phyloP scores from a whole-genome alignment of 2,797 vertebrate species.

The Enteromius radiatus region DNA sequence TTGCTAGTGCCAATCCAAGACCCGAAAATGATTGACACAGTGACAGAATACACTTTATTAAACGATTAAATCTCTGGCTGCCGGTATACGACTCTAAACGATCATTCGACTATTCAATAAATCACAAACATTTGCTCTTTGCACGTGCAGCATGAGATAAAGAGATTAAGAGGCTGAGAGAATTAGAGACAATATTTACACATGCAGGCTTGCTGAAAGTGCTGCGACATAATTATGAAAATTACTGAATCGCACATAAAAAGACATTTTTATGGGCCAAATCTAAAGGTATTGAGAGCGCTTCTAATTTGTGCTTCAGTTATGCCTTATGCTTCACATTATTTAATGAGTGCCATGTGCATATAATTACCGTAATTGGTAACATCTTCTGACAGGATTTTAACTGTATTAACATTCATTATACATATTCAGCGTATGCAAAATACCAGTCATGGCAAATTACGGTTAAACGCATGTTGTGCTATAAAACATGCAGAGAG shows the following conservation, averaged over 20 bases:
- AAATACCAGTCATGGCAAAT: slow-evolving; percentile 58
- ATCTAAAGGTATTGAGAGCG: slow-evolving; percentile 56
- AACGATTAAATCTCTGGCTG: slow-evolving; percentile 31
- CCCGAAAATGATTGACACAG: background rate
- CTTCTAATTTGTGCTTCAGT: slow-evolving; percentile 58
- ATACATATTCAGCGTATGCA: slow-evolving; percentile 71
- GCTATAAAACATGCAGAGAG: slow-evolving; percentile 17
- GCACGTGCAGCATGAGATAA: slow-evolving; percentile 23
- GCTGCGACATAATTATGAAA: slow-evolving; percentile 39
- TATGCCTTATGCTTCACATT: slow-evolving; percentile 61
- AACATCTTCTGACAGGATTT: slow-evolving; percentile 67
- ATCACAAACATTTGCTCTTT: slow-evolving; percentile 51
- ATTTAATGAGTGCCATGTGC: slow-evolving; percentile 67
- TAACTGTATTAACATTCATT: slow-evolving; percentile 68
- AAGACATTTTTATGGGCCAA: slow-evolving; percentile 51
- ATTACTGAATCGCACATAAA: slow-evolving; percentile 43
- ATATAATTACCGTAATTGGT: slow-evolving; percentile 68
- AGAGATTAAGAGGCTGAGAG: slow-evolving; percentile 32
- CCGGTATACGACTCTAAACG: slow-evolving; percentile 20
- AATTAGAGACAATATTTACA: slow-evolving; percentile 35
- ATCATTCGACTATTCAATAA: slow-evolving; percentile 39
- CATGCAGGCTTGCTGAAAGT: slow-evolving; percentile 28
- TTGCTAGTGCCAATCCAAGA: background rate
- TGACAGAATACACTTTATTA: slow-evolving; percentile 34
- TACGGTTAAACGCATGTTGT: slow-evolving; percentile 38